Percentiles rank a stretch among this genome's conserved stretches.
phyloP scores from a whole-genome alignment of 2,113 vertebrate genomes.

The Phrynocephalus versicolor region DNA sequence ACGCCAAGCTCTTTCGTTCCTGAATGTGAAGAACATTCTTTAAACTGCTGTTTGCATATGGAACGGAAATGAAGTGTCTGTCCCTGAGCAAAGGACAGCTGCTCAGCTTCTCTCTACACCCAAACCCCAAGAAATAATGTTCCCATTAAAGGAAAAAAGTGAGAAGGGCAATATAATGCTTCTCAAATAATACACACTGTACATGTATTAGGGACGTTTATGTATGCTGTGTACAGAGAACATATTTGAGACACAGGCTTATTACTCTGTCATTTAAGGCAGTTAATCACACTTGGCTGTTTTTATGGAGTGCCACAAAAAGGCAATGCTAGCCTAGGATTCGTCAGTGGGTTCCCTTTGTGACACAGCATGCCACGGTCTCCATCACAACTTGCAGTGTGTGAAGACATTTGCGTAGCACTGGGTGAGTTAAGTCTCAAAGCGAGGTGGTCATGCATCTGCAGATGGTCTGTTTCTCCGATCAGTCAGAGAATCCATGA shows the following conservation, averaged over 20 bases:
- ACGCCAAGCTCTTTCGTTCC: too few species aligned
- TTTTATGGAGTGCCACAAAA: constrained; percentile 37
- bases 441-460: background rate
- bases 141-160: too few species aligned
- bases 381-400: too few species aligned
- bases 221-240: background rate
- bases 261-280: constrained; percentile 54
- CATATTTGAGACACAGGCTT: constrained; percentile 36
- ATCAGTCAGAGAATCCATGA: background rate
- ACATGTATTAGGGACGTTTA: background rate
- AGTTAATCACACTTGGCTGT: constrained; percentile 7
- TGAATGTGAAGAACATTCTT: too few species aligned
- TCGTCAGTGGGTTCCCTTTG: background rate
- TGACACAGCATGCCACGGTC: background rate
- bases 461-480: background rate
- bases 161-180: too few species aligned
- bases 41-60: too few species aligned
- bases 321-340: background rate
- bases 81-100: background rate
- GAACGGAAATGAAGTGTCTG: too few species aligned
- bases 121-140: background rate
- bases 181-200: too few species aligned
- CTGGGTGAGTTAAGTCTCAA: background rate
- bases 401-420: background rate
- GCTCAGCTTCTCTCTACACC: background rate